Evolutionary conservation across 1,140 invertebrate species (phyloP), one percentile per base, ranked within the genome.

Genomic region (Sitobion miscanthi): DNA sequence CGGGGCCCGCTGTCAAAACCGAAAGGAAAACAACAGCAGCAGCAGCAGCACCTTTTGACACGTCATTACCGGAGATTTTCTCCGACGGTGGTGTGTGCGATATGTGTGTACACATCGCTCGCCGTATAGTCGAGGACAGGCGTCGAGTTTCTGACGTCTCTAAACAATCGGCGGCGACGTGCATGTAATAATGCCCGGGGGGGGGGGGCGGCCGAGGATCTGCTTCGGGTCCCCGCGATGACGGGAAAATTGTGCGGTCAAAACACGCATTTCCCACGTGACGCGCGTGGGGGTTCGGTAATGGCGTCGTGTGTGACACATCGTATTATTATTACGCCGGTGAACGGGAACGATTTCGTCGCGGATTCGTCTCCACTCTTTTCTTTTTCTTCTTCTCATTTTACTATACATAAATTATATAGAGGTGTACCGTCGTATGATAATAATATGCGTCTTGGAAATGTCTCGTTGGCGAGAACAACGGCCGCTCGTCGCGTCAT

Each of bases 61-160:
- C 21, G 90, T 91, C 54, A 91, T 91, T 91, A 91, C 57, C 90
- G 38, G 90, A 91, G 90, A 69, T 91, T 91, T 91, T 91, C 90
- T 62, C 42, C 52, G 89, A 69, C n/a, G 62, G 62, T 30, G 62
- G 38, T 38, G 38, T 62, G 57, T 69, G 62, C n/a, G 30, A 69
- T 69, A 82, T 38, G 35, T 35, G 35, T 35, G 77, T 21, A 47
- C 45, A 89, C 87, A 89, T 52, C 17, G 62, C 30, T 25, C 14
- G 20, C 38, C 89, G 87, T 11, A 38, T 38, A 25, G 38, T 2
- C 20, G 42, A 45, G 23, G 42, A 45, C 42, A 45, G 83, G 42
- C 38, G 83, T 30, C 38, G 35, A 45, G 62, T 69, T 69, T 69
- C 83, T 86, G 83, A 86, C 83, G 83, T 86, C 42, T 86, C 83